These are phyloP conservation scores for Synaphobranchus kaupii DNA, from an alignment of 2,797 vertebrate species.

Conservation along the genomic window DNA sequence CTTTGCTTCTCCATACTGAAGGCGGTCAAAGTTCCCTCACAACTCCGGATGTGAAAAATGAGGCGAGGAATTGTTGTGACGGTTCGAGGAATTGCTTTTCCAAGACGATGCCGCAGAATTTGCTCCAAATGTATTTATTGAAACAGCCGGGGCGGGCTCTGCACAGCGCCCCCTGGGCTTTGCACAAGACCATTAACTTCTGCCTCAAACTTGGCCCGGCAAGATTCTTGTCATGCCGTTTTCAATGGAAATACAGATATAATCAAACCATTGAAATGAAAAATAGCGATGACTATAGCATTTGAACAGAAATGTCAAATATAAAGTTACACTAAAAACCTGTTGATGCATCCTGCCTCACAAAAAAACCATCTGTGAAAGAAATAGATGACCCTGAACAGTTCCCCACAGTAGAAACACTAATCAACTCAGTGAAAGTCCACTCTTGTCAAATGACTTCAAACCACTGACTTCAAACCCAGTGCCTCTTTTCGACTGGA, in stretches of 20 bases:
- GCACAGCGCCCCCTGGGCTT: conserved; percentile 32
- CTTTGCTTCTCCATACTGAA: conserved; percentile 37
- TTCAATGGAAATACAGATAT: not conserved
- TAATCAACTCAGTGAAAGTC: not conserved
- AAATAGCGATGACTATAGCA: not conserved
- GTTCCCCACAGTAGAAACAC: not conserved
- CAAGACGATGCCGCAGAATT: conserved; percentile 54
- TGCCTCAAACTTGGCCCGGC: not conserved
- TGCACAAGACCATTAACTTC: not conserved
- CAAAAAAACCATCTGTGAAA: not conserved
- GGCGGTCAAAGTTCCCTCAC: conserved; percentile 47
- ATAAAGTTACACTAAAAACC: not conserved
- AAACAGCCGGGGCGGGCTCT: conserved; percentile 42
- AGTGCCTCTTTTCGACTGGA: not conserved
- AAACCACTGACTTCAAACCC: not conserved
- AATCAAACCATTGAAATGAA: not conserved
- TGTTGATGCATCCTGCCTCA: not conserved
- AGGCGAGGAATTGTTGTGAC: conserved; percentile 68
- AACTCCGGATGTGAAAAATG: conserved; percentile 67
- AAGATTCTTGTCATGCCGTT: not conserved
- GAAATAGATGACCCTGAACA: not conserved
- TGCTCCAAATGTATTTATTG: conserved; percentile 65
- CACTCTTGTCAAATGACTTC: not conserved
- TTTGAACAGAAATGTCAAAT: not conserved
- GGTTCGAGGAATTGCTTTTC: conserved; percentile 71